A percentile compares a stretch with the other conserved stretches of the same genome.
Conservation (phyloP, 1,140 invertebrate species). For the Magallana ariakensis region DNA sequence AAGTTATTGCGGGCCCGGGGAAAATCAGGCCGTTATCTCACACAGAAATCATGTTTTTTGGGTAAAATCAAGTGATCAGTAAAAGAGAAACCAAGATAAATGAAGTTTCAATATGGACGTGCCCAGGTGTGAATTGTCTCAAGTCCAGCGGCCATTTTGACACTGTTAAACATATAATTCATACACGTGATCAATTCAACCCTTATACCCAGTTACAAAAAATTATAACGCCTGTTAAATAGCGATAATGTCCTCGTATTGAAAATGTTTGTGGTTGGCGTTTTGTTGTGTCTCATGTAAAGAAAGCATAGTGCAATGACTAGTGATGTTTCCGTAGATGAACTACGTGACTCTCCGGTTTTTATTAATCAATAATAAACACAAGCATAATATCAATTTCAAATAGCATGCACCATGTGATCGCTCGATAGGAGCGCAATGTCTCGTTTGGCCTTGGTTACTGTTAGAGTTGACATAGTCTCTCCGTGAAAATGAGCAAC, state of each 20-base stretch:
- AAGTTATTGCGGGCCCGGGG: constrained; percentile 17
- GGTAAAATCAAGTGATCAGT: constrained; percentile 14
- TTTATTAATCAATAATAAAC: not conserved
- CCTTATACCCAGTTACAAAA: not conserved
- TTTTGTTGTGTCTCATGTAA: not conserved
- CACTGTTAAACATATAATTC: not conserved
- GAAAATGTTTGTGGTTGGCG: not conserved
- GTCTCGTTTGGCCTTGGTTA: not conserved
- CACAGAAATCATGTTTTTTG: constrained; percentile 24
- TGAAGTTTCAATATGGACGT: constrained; percentile 20
- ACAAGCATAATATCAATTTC: not conserved
- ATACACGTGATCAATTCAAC: not conserved
- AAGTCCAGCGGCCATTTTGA: constrained; percentile 6
- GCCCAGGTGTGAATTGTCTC: not conserved
- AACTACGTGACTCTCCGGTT: no score
- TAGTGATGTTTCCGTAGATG: no score
- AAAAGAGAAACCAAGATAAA: constrained; percentile 29
- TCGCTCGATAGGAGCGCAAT: not conserved
- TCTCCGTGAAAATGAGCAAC: not conserved
- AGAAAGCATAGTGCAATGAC: no score
- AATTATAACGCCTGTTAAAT: not conserved
- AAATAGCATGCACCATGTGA: not conserved
- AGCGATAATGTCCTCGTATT: not conserved
- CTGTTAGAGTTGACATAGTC: not conserved
- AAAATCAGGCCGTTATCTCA: constrained; percentile 27